phyloP scores from a whole-genome alignment of 2,113 vertebrate species.

The Ovis canadensis region DNA sequence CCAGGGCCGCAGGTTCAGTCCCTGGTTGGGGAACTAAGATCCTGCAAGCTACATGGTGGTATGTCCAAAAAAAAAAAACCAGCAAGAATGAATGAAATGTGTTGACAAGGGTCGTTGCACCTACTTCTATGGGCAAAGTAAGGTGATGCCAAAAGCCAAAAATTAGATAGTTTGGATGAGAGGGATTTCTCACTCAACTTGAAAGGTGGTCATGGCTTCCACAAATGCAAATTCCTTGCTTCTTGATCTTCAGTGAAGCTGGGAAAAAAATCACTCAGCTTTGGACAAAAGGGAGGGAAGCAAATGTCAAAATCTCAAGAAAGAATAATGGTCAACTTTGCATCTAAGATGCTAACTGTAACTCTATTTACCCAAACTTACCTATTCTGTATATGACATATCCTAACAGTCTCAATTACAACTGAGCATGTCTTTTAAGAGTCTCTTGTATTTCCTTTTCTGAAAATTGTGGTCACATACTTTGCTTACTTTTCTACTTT shows the following conservation, averaged over 20 bases:
- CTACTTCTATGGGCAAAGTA: not conserved
- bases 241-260: not conserved
- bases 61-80: not conserved
- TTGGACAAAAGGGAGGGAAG: not conserved
- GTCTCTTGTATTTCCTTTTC: not conserved
- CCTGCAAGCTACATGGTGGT: not conserved
- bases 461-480: slow-evolving; percentile 1
- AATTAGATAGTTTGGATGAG: not conserved
- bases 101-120: not conserved
- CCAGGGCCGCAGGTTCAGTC: not conserved
- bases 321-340: not conserved
- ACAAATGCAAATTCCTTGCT: slow-evolving; percentile 1
- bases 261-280: not conserved
- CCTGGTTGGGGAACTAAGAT: not conserved
- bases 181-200: not conserved
- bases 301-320: not conserved
- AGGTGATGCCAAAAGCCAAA: not conserved
- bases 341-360: not conserved
- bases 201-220: not conserved
- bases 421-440: not conserved
- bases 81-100: not conserved
- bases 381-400: not conserved
- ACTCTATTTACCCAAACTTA: not conserved
- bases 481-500: slow-evolving; percentile 8
- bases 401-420: not conserved